Conservation (phyloP, 2,113 vertebrate species). For the Sardina pilchardus region DNA sequence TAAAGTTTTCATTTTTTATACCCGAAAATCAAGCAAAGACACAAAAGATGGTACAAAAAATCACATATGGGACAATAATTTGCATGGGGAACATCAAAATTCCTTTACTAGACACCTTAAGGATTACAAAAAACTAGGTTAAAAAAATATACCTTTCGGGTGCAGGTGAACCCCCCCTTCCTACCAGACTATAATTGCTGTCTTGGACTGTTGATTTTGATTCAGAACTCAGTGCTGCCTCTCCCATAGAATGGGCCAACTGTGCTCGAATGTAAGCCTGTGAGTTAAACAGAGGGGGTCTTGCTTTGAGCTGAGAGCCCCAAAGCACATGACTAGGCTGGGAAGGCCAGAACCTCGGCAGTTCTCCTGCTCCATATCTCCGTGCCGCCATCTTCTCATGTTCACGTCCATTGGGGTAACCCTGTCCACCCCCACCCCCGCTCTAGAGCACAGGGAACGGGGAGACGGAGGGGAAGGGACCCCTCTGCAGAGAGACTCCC, state of each 20-base stretch:
- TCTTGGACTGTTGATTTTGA: background rate
- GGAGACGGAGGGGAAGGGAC: background rate
- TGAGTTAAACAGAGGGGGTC: background rate
- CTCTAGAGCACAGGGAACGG: background rate
- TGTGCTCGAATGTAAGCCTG: background rate
- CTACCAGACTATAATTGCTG: too few relatives aligned
- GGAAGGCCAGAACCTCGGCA: background rate
- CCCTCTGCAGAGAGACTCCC: background rate
- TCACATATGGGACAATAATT: too few relatives aligned
- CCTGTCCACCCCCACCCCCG: background rate
- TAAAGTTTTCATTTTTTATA: too few relatives aligned
- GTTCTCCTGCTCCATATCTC: background rate
- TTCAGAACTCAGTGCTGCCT: too few relatives aligned
- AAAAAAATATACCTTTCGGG: too few relatives aligned
- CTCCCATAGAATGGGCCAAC: background rate
- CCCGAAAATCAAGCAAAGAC: too few relatives aligned
- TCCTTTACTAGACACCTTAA: too few relatives aligned
- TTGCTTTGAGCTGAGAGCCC: background rate
- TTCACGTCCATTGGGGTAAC: conserved; percentile 12
- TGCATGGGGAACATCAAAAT: too few relatives aligned
- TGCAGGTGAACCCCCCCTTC: too few relatives aligned
- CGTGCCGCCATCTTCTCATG: conserved; percentile 4
- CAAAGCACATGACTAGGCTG: background rate
- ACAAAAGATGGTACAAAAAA: too few relatives aligned
- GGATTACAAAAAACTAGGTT: too few relatives aligned